Evolutionary conservation across 2,888 invertebrate species (phyloP).

Genomic region (Coelinius sp.): DNA sequence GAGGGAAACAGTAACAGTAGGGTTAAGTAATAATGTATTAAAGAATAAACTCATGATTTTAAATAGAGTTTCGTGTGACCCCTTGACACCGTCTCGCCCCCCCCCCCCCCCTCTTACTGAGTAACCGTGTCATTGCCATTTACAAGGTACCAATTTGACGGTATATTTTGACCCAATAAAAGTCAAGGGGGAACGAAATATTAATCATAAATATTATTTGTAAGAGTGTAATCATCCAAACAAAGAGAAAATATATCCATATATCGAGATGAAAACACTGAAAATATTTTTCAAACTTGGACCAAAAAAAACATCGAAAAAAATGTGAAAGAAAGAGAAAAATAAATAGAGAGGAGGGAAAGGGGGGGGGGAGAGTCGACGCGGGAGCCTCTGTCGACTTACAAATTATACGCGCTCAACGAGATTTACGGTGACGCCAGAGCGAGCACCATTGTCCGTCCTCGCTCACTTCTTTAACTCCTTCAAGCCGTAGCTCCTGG

Average conservation of each 20-base stretch:
- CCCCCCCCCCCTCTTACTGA: conserved; percentile 7
- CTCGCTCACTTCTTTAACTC: conserved; percentile 62
- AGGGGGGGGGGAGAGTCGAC: conserved; percentile 20
- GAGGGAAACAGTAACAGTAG: conserved; percentile 20
- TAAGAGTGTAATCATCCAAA: not conserved
- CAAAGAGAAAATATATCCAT: not conserved
- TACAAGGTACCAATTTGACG: conserved; percentile 13
- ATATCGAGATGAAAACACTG: not conserved
- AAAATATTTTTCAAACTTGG: not conserved
- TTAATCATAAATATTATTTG: not conserved
- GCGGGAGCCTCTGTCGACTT: conserved; percentile 65
- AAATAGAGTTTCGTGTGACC: conserved; percentile 13
- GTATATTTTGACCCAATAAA: conserved; percentile 17
- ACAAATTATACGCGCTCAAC: conserved; percentile 70
- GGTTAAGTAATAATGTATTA: conserved; percentile 17
- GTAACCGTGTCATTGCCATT: conserved; percentile 18
- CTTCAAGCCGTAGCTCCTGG: conserved; percentile 54
- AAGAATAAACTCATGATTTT: conserved; percentile 22
- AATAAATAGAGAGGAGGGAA: conserved; percentile 9
- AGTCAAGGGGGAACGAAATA: not conserved
- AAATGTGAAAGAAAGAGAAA: not conserved
- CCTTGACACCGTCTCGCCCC: not conserved
- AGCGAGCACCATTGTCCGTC: conserved; percentile 70
- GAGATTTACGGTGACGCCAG: conserved; percentile 70
- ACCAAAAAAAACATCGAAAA: not conserved